Evolutionary conservation across 2,113 vertebrate species (phyloP).

Genomic region (Oncorhynchus mykiss): DNA sequence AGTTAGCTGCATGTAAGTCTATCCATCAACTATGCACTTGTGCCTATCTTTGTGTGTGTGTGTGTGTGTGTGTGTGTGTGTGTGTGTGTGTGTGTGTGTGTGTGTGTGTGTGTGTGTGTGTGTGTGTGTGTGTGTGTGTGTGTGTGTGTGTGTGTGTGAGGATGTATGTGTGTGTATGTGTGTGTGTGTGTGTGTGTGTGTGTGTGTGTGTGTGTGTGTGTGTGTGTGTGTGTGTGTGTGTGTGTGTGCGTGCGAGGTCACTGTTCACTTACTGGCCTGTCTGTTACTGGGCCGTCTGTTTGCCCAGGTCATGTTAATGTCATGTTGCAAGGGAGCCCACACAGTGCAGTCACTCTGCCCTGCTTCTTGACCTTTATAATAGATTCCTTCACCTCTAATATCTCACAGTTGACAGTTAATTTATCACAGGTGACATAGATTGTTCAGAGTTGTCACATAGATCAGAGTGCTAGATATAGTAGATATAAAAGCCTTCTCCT

Average conservation of each 20-base stretch:
- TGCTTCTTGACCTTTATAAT: conserved; percentile 18
- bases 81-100: no score
- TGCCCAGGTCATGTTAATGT: conserved; percentile 36
- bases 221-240: no score
- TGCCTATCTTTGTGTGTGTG: background rate
- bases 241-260: background rate
- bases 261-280: background rate
- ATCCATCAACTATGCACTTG: background rate
- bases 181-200: no score
- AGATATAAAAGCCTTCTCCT: background rate
- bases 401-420: background rate
- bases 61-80: background rate
- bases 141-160: no score
- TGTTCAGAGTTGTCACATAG: background rate
- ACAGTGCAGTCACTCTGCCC: conserved; percentile 18
- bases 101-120: no score
- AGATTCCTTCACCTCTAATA: conserved; percentile 19
- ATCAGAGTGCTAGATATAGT: background rate
- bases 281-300: conserved; percentile 32
- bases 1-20: no score
- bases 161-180: no score
- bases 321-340: conserved; percentile 27
- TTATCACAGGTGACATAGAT: conserved; percentile 2
- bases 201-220: no score
- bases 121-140: no score